Evolutionary conservation across 2,888 invertebrate species (phyloP).

Genomic region (Coelogynopora nodosa): DNA sequence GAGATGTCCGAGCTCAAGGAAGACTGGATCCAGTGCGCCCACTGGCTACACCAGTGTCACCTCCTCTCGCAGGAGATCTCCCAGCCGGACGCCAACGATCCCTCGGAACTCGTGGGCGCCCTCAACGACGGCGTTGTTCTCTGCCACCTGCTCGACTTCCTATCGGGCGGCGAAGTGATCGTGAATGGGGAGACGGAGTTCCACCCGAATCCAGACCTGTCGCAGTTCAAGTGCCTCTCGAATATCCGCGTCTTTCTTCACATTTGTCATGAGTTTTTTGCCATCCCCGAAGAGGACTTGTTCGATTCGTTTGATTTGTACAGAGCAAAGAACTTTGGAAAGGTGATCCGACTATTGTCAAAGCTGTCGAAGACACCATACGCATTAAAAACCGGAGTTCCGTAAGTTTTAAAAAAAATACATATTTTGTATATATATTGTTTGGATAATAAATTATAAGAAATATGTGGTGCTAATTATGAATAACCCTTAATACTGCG

Average conservation of each 20-base stretch:
- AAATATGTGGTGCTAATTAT: not conserved
- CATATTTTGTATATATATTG: not conserved
- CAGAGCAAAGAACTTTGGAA: conserved; percentile 87
- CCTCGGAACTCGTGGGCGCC: conserved; percentile 80
- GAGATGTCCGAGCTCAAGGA: conserved; percentile 51
- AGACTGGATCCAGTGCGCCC: conserved; percentile 80
- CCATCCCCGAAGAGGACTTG: conserved; percentile 77
- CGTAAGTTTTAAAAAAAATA: not conserved
- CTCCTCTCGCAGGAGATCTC: conserved; percentile 72
- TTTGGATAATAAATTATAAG: not conserved
- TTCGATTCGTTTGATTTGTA: conserved; percentile 91
- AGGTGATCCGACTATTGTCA: conserved; percentile 80
- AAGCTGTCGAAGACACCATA: conserved; percentile 68
- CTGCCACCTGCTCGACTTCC: conserved; percentile 81
- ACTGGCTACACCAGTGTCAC: conserved; percentile 83
- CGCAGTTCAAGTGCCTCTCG: conserved; percentile 89
- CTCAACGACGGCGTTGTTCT: conserved; percentile 83
- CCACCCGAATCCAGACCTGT: conserved; percentile 89
- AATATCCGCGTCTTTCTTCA: conserved; percentile 88
- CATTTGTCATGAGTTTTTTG: conserved; percentile 78
- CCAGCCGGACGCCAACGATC: conserved; percentile 52
- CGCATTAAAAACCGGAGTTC: not conserved
- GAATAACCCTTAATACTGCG: too few relatives aligned
- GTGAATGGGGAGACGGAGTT: conserved; percentile 72
- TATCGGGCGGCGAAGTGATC: conserved; percentile 81